Evolutionary conservation across 2,888 invertebrate genomes (phyloP).

Genomic region (Labia minor): DNA sequence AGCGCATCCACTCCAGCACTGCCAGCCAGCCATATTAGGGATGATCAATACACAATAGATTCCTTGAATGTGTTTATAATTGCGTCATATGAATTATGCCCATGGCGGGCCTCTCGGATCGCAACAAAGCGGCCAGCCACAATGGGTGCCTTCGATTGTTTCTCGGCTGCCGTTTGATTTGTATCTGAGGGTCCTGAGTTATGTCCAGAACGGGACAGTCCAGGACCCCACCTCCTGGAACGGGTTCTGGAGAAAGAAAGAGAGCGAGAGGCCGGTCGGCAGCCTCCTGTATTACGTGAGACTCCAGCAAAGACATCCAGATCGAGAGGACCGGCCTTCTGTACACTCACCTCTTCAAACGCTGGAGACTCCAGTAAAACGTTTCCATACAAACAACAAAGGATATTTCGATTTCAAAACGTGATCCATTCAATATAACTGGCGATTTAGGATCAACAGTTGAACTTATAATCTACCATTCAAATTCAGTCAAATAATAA

Average conservation of each 20-base stretch:
- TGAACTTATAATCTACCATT: too few species aligned
- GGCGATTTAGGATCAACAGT: too few species aligned
- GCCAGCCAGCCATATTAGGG: not conserved
- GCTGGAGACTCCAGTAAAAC: not conserved
- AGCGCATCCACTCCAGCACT: not conserved
- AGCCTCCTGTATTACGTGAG: not conserved
- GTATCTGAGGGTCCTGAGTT: slow-evolving; percentile 3
- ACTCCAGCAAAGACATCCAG: not conserved
- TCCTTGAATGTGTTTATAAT: slow-evolving; percentile 13
- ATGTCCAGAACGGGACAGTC: not conserved
- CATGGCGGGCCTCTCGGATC: not conserved
- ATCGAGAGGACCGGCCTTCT: not conserved
- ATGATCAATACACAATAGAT: slow-evolving; percentile 6
- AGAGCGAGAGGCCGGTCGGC: too few species aligned
- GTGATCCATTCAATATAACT: too few species aligned
- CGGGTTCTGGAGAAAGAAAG: too few species aligned
- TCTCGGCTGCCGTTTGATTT: slow-evolving; percentile 13
- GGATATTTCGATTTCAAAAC: too few species aligned
- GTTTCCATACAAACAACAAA: too few species aligned
- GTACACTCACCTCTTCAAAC: not conserved
- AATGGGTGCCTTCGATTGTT: not conserved
- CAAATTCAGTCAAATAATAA: too few species aligned
- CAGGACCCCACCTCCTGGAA: not conserved
- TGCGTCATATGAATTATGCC: slow-evolving; percentile 3
- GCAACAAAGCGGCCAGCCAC: not conserved